These are phyloP conservation scores for Agrochola litura DNA, from an alignment of 2,888 invertebrate species.

Conservation along the genomic window DNA sequence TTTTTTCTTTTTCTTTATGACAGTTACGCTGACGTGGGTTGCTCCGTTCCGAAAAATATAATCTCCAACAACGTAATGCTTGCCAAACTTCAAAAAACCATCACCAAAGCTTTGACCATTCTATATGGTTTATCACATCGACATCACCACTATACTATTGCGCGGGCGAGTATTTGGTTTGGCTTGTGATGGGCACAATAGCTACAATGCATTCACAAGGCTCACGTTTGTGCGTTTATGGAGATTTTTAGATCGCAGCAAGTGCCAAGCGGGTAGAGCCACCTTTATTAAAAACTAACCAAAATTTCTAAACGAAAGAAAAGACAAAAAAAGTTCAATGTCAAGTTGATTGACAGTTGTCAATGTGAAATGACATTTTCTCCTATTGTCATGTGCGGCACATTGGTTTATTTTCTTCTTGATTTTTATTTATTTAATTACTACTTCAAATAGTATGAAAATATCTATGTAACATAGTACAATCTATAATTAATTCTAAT, in stretches of 20 bases:
- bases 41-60: slow-evolving; percentile 5
- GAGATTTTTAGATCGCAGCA: not conserved
- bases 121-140: too few relatives aligned
- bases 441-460: slow-evolving; percentile 17
- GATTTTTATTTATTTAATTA: not conserved
- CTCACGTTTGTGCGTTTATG: not conserved
- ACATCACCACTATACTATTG: not conserved
- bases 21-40: not conserved
- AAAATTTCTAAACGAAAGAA: not conserved
- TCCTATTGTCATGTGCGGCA: slow-evolving; percentile 27
- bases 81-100: too few relatives aligned
- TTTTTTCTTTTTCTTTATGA: slow-evolving; percentile 1
- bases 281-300: not conserved
- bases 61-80: too few relatives aligned
- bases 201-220: not conserved
- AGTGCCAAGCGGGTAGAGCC: not conserved
- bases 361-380: slow-evolving; percentile 21
- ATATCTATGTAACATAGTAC: not conserved
- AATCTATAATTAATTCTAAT: slow-evolving; percentile 18
- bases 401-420: slow-evolving; percentile 44
- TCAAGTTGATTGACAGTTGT: slow-evolving; percentile 12
- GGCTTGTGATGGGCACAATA: not conserved
- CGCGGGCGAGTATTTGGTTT: not conserved
- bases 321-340: not conserved
- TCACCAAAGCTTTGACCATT: too few relatives aligned